These are phyloP conservation scores for Parochlus steinenii DNA, from an alignment of 2,888 invertebrate species.

Conservation along the genomic window DNA sequence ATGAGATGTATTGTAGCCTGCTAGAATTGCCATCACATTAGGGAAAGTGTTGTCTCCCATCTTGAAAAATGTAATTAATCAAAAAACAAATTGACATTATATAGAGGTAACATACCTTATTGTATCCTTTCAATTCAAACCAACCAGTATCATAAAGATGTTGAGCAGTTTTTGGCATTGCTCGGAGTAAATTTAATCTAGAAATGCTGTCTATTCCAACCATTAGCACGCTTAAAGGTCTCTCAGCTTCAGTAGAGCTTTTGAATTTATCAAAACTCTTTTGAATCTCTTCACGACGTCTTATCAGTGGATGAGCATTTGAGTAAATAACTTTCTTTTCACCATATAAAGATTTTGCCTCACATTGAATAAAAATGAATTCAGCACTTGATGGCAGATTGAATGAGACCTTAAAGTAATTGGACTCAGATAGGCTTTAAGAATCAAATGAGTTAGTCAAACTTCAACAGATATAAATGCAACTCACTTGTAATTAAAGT, in stretches of 20 bases:
- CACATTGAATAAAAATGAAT: constrained; percentile 35
- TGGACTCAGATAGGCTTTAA: constrained; percentile 31
- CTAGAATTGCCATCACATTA: constrained; percentile 67
- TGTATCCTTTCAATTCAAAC: constrained; percentile 57
- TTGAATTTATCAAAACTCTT: constrained; percentile 24
- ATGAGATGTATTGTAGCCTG: constrained; percentile 40
- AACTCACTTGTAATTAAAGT: constrained; percentile 18
- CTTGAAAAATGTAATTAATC: constrained; percentile 25
- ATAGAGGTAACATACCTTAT: constrained; percentile 34
- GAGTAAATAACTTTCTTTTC: constrained; percentile 23
- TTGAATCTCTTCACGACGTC: constrained; percentile 33
- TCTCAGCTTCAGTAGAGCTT: constrained; percentile 8
- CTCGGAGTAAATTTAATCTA: constrained; percentile 53
- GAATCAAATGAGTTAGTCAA: neutral
- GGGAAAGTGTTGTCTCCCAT: constrained; percentile 82
- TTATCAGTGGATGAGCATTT: constrained; percentile 37
- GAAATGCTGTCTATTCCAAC: constrained; percentile 79
- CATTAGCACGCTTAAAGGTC: constrained; percentile 48
- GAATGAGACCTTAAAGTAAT: constrained; percentile 28
- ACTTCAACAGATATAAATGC: neutral
- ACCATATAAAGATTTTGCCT: too few species aligned
- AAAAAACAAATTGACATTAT: neutral
- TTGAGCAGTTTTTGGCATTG: constrained; percentile 53
- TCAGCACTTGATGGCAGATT: constrained; percentile 27
- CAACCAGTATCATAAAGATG: constrained; percentile 51